These are phyloP conservation scores for Parotocinclus haroldoi DNA, from an alignment of 2,797 vertebrate species.

Conservation along the genomic window DNA sequence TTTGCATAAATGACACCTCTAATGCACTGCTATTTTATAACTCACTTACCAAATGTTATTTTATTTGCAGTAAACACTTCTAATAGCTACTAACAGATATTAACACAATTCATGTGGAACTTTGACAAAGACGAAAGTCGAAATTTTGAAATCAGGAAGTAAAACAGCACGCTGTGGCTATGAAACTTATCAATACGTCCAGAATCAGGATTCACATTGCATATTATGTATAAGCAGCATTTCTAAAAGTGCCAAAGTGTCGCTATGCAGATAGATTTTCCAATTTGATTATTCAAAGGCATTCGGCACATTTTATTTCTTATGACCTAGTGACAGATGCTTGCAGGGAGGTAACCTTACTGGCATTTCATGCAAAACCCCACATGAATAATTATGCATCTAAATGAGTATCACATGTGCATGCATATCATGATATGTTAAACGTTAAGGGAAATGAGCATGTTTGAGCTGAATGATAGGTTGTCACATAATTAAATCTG, in stretches of 20 bases:
- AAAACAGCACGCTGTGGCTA: neutral
- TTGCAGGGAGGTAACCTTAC: neutral
- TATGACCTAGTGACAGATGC: no score
- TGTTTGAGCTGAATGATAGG: slow-evolving; percentile 4
- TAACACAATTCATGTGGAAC: neutral
- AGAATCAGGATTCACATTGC: slow-evolving; percentile 1
- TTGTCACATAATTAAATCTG: neutral
- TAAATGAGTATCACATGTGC: slow-evolving; percentile 21
- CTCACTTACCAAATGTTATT: neutral
- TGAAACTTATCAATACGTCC: neutral
- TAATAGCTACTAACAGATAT: neutral
- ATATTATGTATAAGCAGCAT: slow-evolving; percentile 9
- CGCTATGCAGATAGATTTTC: neutral
- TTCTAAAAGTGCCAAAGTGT: slow-evolving; percentile 10
- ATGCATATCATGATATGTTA: slow-evolving; percentile 14
- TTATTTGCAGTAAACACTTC: neutral
- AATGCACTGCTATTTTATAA: no score
- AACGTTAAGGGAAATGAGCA: slow-evolving; percentile 10
- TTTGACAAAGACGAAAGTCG: neutral
- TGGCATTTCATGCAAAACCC: slow-evolving; percentile 14
- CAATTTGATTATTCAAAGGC: neutral
- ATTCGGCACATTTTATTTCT: neutral
- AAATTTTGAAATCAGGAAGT: neutral
- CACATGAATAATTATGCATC: slow-evolving; percentile 17
- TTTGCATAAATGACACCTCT: slow-evolving; percentile 6